phyloP scores from a whole-genome alignment of 2,113 vertebrate species.

The Anguilla japonica region DNA sequence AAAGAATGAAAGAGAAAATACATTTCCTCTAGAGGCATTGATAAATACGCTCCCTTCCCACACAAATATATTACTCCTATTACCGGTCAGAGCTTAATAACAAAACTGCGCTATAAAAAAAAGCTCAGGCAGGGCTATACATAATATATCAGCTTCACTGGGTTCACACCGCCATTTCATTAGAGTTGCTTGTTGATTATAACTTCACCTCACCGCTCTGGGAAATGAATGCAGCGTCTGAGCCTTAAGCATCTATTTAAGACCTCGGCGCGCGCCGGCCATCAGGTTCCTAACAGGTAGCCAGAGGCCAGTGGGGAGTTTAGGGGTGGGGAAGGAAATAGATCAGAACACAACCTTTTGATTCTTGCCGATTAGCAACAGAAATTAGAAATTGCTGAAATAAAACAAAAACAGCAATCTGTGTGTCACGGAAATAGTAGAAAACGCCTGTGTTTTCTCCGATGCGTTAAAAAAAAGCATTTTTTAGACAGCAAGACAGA shows the following conservation, averaged over 20 bases:
- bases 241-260: constrained; percentile 17
- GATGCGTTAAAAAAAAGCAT: neutral
- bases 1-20: neutral
- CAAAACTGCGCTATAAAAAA: neutral
- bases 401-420: neutral
- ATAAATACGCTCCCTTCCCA: neutral
- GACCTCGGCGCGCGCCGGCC: neutral
- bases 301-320: neutral
- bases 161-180: constrained; percentile 6
- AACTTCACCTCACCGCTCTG: neutral
- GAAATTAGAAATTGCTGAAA: neutral
- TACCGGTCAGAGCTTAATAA: constrained; percentile 5
- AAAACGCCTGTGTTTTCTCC: neutral
- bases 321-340: neutral
- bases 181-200: neutral
- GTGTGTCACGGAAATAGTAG: too few species aligned
- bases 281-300: neutral
- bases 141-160: constrained; percentile 11
- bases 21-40: neutral
- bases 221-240: constrained; percentile 6
- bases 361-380: neutral
- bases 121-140: neutral
- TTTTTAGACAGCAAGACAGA: neutral
- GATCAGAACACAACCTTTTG: neutral
- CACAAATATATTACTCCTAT: neutral